phyloP scores from a whole-genome alignment of 2,888 invertebrate species.

The Schizotus pectinicornis region DNA sequence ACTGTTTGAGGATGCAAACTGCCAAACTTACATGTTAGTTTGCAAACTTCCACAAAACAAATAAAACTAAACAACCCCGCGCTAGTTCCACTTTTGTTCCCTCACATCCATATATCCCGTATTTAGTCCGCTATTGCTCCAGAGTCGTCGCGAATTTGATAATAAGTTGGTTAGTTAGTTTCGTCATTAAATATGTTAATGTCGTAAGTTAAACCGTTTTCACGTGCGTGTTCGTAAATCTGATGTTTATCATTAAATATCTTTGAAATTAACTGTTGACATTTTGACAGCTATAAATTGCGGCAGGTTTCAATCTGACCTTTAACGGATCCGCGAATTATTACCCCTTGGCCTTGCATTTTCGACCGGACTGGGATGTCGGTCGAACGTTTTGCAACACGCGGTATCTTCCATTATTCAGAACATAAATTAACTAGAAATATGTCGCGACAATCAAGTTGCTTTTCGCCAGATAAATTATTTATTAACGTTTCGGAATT shows the following conservation, averaged over 20 bases:
- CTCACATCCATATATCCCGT: neutral
- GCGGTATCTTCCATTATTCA: constrained; percentile 16
- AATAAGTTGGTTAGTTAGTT: constrained; percentile 7
- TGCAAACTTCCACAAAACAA: constrained; percentile 9
- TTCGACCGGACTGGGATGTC: constrained; percentile 7
- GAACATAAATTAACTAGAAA: constrained; percentile 13
- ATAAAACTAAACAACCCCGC: constrained; percentile 10
- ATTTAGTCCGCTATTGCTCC: neutral
- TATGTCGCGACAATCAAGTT: constrained; percentile 4
- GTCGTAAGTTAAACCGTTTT: constrained; percentile 19
- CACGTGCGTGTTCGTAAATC: constrained; percentile 21
- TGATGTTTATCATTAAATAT: constrained; percentile 34
- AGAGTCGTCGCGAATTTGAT: neutral
- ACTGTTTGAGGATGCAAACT: constrained; percentile 12
- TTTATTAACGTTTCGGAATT: constrained; percentile 14
- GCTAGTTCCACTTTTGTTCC: neutral
- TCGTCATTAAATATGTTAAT: constrained; percentile 23
- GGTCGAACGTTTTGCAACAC: constrained; percentile 9
- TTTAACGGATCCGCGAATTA: constrained; percentile 22
- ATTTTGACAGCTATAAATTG: constrained; percentile 34
- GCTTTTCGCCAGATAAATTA: constrained; percentile 21
- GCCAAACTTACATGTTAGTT: constrained; percentile 5
- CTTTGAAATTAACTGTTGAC: constrained; percentile 36
- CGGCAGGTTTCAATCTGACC: constrained; percentile 28
- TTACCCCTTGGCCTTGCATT: constrained; percentile 19